Percentiles rank a stretch among this genome's conserved stretches.
Conservation (phyloP, 2,797 vertebrate genomes). For the Podarcis siculus region DNA sequence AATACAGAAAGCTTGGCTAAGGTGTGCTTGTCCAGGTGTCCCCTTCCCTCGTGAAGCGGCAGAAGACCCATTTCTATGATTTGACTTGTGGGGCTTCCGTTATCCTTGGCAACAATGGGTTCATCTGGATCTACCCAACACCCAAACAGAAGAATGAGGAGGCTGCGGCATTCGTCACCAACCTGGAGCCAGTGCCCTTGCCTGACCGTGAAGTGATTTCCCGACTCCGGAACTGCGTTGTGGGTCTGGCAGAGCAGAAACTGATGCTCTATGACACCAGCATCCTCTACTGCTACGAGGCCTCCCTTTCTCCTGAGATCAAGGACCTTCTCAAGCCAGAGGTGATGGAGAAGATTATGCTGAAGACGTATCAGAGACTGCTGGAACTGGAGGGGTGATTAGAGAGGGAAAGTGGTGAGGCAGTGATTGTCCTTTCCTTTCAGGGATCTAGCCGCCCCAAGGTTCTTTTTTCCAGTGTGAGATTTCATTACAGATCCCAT, state of each 20-base stretch:
- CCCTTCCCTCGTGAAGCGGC: slow-evolving; percentile 93
- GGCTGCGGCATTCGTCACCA: slow-evolving; percentile 88
- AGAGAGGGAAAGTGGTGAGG: neutral
- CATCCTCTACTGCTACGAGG: slow-evolving; percentile 95
- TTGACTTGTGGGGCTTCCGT: slow-evolving; percentile 92
- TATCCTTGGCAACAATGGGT: slow-evolving; percentile 96
- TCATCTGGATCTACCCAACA: slow-evolving; percentile 95
- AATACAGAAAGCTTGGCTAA: slow-evolving; percentile 97
- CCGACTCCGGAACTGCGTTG: slow-evolving; percentile 91
- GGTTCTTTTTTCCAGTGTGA: neutral
- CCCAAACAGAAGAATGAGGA: slow-evolving; percentile 88
- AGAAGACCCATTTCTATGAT: slow-evolving; percentile 98
- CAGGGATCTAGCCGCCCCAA: neutral
- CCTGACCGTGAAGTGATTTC: slow-evolving; percentile 96
- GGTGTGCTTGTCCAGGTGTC: slow-evolving; percentile 94
- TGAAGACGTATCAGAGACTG: slow-evolving; percentile 92
- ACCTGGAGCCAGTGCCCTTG: slow-evolving; percentile 88
- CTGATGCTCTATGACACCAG: slow-evolving; percentile 94
- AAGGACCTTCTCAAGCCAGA: slow-evolving; percentile 96
- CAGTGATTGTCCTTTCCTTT: slow-evolving; percentile 34
- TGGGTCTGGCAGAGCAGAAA: slow-evolving; percentile 88
- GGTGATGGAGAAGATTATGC: slow-evolving; percentile 91
- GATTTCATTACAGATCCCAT: neutral
- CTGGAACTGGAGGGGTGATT: slow-evolving; percentile 88
- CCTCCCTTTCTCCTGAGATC: slow-evolving; percentile 91